Evolutionary conservation across 1,140 invertebrate species (phyloP).

Genomic region (Ceratosolen solmsi): DNA sequence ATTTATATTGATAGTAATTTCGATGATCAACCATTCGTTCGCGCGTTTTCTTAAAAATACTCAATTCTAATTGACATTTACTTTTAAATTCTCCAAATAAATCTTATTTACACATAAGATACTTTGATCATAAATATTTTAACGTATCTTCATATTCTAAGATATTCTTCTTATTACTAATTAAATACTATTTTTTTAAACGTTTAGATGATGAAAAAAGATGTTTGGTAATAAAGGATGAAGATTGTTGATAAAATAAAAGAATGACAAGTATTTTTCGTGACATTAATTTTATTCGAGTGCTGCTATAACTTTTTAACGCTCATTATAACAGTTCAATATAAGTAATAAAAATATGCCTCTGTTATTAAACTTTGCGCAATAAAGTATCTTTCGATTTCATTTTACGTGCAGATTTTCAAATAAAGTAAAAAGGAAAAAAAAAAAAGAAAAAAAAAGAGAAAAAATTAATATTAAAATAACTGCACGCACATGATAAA

Average conservation of each 20-base stretch:
- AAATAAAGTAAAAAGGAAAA: constrained; percentile 43
- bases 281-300: constrained; percentile 53
- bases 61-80: too few relatives aligned
- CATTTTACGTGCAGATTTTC: constrained; percentile 38
- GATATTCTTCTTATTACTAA: too few relatives aligned
- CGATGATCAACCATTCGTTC: too few relatives aligned
- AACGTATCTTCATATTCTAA: too few relatives aligned
- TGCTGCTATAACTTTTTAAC: constrained; percentile 48
- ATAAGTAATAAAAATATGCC: constrained; percentile 60
- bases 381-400: constrained; percentile 40
- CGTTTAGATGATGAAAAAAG: too few relatives aligned
- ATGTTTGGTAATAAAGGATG: too few relatives aligned
- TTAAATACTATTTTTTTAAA: too few relatives aligned
- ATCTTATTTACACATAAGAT: too few relatives aligned
- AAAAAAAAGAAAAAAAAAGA: constrained; percentile 27
- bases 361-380: constrained; percentile 53
- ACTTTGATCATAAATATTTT: too few relatives aligned
- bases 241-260: constrained; percentile 1
- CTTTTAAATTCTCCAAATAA: too few relatives aligned
- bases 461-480: neutral
- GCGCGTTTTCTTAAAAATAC: too few relatives aligned
- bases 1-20: too few relatives aligned
- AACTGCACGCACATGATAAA: constrained; percentile 20
- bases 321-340: constrained; percentile 49
- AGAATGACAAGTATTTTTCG: constrained; percentile 6